phyloP scores from a whole-genome alignment of 2,113 vertebrate species.

The Peucedramus taeniatus region DNA sequence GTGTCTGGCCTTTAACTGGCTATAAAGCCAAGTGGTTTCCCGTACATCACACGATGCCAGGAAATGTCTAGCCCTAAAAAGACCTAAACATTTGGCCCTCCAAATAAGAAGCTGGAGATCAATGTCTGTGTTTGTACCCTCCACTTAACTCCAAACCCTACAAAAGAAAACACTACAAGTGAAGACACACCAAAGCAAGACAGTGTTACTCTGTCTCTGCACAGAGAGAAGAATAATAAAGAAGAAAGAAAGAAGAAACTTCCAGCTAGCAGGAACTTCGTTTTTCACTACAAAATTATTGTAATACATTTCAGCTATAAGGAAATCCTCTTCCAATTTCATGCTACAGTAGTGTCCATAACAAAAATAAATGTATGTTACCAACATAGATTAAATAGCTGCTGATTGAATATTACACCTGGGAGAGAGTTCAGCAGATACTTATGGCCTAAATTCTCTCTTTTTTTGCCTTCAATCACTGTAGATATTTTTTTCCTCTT shows the following conservation, averaged over 20 bases:
- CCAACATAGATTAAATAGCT: neutral
- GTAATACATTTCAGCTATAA: slow-evolving; percentile 41
- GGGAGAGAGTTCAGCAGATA: neutral
- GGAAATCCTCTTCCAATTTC: slow-evolving; percentile 62
- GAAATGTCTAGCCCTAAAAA: neutral
- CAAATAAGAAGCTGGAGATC: neutral
- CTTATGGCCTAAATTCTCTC: neutral
- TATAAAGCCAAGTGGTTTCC: neutral
- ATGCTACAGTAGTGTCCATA: slow-evolving; percentile 54
- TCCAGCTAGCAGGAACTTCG: neutral
- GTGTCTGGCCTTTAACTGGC: neutral
- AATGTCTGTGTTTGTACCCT: neutral
- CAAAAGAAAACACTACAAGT: neutral
- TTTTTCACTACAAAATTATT: slow-evolving; percentile 36
- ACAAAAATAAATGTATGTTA: slow-evolving; percentile 48
- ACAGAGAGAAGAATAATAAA: neutral
- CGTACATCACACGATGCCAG: accelerated
- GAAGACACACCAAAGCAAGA: neutral
- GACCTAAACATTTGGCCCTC: neutral
- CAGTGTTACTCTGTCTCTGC: neutral
- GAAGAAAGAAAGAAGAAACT: neutral
- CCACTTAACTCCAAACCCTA: neutral
- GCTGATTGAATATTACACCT: slow-evolving; percentile 8
- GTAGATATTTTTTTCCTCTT: neutral
- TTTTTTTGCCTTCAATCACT: neutral